Evolutionary conservation across 2,113 vertebrate genomes (phyloP).

Genomic region (Apodemus sylvaticus): DNA sequence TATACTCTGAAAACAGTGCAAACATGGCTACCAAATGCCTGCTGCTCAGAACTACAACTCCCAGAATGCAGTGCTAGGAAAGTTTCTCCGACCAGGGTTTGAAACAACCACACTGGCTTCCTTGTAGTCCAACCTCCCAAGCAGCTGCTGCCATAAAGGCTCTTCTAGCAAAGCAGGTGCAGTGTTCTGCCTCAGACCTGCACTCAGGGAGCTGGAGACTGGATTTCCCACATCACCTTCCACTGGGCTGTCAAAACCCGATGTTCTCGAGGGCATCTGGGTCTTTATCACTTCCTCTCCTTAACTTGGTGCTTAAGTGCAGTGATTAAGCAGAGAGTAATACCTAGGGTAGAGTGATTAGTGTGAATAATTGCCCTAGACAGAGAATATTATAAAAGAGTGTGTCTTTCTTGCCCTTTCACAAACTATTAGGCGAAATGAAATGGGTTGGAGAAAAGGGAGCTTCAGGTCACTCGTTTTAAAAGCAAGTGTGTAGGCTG

Average conservation of each 20-base stretch:
- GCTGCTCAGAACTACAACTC: slow-evolving; percentile 70
- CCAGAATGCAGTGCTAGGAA: slow-evolving; percentile 62
- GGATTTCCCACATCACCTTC: neutral
- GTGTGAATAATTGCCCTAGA: slow-evolving; percentile 16
- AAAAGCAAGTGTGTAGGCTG: neutral
- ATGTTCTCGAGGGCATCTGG: neutral
- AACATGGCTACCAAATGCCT: neutral
- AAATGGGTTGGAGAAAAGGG: neutral
- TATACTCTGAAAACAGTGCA: neutral
- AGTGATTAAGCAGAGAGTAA: slow-evolving; percentile 18
- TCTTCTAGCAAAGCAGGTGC: neutral
- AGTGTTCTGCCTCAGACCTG: neutral
- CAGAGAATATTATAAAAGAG: slow-evolving; percentile 15
- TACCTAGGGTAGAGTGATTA: neutral
- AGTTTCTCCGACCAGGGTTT: slow-evolving; percentile 5
- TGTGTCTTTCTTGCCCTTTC: neutral
- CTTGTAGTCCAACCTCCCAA: neutral
- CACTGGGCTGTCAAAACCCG: neutral
- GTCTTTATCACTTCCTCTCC: neutral
- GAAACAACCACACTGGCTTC: slow-evolving; percentile 60
- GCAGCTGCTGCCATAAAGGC: neutral
- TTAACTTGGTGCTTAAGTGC: neutral
- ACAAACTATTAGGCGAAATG: neutral
- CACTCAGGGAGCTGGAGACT: neutral
- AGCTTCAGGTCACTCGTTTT: neutral